phyloP scores from a whole-genome alignment of 2,797 vertebrate genomes.

The Myotis pilosus region DNA sequence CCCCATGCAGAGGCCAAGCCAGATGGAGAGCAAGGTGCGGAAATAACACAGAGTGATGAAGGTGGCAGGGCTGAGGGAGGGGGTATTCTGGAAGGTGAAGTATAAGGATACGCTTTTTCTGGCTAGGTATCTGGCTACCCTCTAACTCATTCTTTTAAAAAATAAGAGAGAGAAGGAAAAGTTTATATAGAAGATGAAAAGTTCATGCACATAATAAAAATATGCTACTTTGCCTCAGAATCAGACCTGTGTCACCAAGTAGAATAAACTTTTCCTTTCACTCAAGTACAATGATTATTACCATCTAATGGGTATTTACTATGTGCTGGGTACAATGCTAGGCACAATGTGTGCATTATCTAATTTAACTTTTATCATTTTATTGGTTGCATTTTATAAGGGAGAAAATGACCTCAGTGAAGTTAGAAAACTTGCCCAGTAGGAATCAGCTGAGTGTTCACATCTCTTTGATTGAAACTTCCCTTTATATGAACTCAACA shows the following conservation, averaged over 20 bases:
- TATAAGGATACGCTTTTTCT: neutral
- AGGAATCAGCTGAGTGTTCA: neutral
- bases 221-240: neutral
- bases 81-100: neutral
- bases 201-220: neutral
- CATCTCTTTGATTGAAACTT: neutral
- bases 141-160: neutral
- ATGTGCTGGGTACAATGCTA: neutral
- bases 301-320: neutral
- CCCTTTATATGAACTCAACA: neutral
- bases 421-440: neutral
- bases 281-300: neutral
- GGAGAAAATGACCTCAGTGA: neutral
- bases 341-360: neutral
- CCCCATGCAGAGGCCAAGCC: neutral
- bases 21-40: neutral
- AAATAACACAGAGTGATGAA: neutral
- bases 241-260: neutral
- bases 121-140: neutral
- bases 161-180: neutral
- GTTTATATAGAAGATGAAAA: neutral
- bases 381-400: neutral
- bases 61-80: neutral
- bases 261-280: neutral
- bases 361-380: neutral